Percentiles rank a stretch among this genome's conserved stretches.
These are phyloP conservation scores for Corvus cornix DNA, from an alignment of 2,113 vertebrate species.

Conservation along the genomic window DNA sequence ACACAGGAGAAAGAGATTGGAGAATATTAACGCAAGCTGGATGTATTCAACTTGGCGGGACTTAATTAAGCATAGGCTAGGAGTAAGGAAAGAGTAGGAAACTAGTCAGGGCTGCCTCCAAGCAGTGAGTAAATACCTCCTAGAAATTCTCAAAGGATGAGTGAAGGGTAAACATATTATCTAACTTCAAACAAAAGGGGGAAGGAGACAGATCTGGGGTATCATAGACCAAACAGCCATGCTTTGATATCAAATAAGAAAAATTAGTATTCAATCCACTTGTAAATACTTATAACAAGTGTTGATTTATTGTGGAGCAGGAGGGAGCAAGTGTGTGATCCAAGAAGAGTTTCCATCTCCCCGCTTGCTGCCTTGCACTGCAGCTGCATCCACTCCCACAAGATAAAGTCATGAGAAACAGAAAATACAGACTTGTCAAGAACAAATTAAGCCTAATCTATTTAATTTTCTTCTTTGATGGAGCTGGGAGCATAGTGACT, in stretches of 20 bases:
- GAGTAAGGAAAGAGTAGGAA: not conserved
- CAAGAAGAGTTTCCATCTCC: not conserved
- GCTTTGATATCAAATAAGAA: constrained; percentile 10
- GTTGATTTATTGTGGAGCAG: not conserved
- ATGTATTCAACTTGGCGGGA: not conserved
- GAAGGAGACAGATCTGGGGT: not conserved
- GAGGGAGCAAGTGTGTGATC: not conserved
- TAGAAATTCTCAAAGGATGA: not conserved
- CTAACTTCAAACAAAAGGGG: constrained; percentile 24
- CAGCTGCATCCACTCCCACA: constrained; percentile 4
- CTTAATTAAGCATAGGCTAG: not conserved
- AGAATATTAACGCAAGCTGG: not conserved
- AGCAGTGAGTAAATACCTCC: not conserved
- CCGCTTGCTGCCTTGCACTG: not conserved
- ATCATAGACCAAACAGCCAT: not conserved
- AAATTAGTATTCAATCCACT: constrained; percentile 15
- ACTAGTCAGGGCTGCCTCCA: not conserved
- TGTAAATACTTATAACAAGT: not conserved
- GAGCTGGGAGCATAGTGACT: not conserved
- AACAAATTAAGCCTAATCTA: constrained; percentile 47
- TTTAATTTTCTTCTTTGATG: not conserved
- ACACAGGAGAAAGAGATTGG: not conserved
- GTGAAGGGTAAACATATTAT: not conserved
- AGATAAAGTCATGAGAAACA: constrained; percentile 29
- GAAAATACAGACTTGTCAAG: constrained; percentile 50